Conservation (phyloP, 2,797 vertebrate genomes). For the Meriones psammophilus region DNA sequence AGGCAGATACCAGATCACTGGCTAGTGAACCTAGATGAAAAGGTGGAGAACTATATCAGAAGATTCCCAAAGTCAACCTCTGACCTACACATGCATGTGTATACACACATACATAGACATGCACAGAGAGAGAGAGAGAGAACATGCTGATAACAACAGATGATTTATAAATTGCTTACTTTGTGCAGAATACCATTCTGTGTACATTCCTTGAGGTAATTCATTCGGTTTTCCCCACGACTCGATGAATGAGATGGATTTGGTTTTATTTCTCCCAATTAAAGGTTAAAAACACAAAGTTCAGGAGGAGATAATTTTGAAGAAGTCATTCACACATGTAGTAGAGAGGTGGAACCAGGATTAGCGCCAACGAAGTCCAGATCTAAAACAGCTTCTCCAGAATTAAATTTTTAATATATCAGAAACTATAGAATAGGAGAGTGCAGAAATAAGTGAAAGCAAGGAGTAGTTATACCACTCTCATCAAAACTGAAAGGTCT, state of each 20-base stretch:
- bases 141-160: background rate
- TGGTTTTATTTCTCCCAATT: background rate
- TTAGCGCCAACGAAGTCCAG: background rate
- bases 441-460: background rate
- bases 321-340: background rate
- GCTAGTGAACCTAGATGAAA: background rate
- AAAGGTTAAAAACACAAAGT: slow-evolving; percentile 36
- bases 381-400: background rate
- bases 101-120: background rate
- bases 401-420: background rate
- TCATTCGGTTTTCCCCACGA: background rate
- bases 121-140: background rate
- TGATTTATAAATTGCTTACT: background rate
- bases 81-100: background rate
- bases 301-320: background rate
- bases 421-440: background rate
- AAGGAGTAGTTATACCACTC: background rate
- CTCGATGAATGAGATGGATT: background rate
- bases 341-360: background rate
- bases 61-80: background rate
- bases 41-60: background rate
- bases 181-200: background rate
- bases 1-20: too few species aligned
- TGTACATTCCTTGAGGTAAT: background rate
- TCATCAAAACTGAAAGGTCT: slow-evolving; percentile 14